Evolutionary conservation across 1,140 invertebrate genomes (phyloP).

Genomic region (Caenorhabditis tropicalis): DNA sequence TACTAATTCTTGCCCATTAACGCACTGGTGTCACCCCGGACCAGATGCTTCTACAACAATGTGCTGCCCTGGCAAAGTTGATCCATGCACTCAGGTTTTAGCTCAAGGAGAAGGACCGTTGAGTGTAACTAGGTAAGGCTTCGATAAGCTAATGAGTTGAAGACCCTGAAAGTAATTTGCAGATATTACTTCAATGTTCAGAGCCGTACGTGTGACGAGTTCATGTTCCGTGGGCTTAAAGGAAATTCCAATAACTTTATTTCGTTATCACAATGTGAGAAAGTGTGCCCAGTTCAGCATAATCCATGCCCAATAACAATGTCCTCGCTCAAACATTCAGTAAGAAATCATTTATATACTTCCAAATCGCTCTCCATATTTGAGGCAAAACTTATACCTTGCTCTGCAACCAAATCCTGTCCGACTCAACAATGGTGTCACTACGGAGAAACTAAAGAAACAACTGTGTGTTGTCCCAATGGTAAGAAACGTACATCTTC

Average conservation of each 20-base stretch:
- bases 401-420: slow-evolving; percentile 49
- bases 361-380: neutral
- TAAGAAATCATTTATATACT: neutral
- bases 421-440: slow-evolving; percentile 62
- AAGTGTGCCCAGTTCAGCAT: slow-evolving; percentile 59
- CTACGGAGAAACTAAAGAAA: slow-evolving; percentile 57
- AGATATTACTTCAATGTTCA: slow-evolving; percentile 64
- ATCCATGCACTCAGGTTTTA: slow-evolving; percentile 59
- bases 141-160: neutral
- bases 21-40: slow-evolving; percentile 68
- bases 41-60: slow-evolving; percentile 56
- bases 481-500: too few species aligned
- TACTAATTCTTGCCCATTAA: slow-evolving; percentile 56
- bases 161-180: neutral
- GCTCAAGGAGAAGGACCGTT: slow-evolving; percentile 59
- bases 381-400: slow-evolving; percentile 36
- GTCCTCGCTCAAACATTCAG: slow-evolving; percentile 39
- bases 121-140: neutral
- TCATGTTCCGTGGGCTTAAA: slow-evolving; percentile 75
- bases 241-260: slow-evolving; percentile 65
- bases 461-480: slow-evolving; percentile 66
- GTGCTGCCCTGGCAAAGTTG: slow-evolving; percentile 67
- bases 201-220: slow-evolving; percentile 61
- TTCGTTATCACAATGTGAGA: slow-evolving; percentile 55
- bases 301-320: slow-evolving; percentile 55